A percentile compares a stretch with the other conserved stretches of the same genome.
Conservation (phyloP, 2,113 vertebrate species). For the Pitta sordida region DNA sequence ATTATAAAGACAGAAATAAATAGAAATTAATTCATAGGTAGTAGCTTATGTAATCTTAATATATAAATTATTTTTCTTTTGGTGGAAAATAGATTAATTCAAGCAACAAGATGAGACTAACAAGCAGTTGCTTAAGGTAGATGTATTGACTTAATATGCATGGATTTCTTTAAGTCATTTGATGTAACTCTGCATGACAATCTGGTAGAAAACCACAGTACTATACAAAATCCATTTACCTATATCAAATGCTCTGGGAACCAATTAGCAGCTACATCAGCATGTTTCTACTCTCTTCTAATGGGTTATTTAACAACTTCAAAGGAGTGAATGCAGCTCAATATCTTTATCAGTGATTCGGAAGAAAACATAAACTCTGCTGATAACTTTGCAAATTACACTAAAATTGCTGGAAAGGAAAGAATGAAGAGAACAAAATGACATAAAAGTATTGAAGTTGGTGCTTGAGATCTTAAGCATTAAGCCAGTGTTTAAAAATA, state of each 20-base stretch:
- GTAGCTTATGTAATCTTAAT: not conserved
- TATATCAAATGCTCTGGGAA: not conserved
- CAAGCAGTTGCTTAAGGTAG: not conserved
- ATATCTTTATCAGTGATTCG: conserved; percentile 35
- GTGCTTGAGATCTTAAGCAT: not conserved
- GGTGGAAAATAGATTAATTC: not conserved
- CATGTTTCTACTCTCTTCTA: not conserved
- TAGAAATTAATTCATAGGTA: not conserved
- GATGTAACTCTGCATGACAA: not conserved
- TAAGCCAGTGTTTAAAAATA: not conserved
- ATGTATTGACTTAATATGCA: not conserved
- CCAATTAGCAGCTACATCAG: conserved; percentile 29
- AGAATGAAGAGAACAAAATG: not conserved
- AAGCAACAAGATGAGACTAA: not conserved
- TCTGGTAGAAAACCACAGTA: not conserved
- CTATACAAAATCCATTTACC: conserved; percentile 34
- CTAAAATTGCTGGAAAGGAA: conserved; percentile 6
- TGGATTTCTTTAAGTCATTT: not conserved
- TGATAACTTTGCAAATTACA: not conserved
- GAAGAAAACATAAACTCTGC: conserved; percentile 18
- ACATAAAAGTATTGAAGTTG: not conserved
- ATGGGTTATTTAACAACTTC: conserved; percentile 19
- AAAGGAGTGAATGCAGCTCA: not conserved
- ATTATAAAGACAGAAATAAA: not conserved
- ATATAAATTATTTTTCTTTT: not conserved